These are phyloP conservation scores for Thalassoma bifasciatum DNA, from an alignment of 2,113 vertebrate genomes.

Conservation along the genomic window DNA sequence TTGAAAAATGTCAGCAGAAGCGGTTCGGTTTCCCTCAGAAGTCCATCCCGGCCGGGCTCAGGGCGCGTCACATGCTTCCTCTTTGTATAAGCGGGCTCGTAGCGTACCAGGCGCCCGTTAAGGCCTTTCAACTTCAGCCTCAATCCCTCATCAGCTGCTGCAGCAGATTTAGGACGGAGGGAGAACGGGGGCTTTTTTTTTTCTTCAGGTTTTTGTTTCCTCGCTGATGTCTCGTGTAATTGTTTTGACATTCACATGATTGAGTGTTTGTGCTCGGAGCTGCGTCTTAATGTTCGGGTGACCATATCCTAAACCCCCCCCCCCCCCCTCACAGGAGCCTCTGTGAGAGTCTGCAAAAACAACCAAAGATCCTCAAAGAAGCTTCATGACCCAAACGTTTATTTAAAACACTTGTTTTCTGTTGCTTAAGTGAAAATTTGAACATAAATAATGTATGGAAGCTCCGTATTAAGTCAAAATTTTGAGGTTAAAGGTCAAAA, in stretches of 20 bases:
- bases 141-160: conserved; percentile 70
- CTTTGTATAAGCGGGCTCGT: conserved; percentile 79
- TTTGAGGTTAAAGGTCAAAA: no score
- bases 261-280: conserved; percentile 6
- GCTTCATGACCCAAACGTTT: no score
- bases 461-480: no score
- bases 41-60: conserved; percentile 71
- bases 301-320: no score
- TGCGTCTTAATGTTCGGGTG: conserved; percentile 14
- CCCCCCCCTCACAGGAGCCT: no score
- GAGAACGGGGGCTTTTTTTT: neutral
- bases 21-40: conserved; percentile 49
- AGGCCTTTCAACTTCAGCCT: conserved; percentile 75
- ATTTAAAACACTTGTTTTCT: no score
- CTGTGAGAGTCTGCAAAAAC: no score
- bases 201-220: neutral
- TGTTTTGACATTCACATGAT: conserved; percentile 51
- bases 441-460: no score
- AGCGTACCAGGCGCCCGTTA: conserved; percentile 79
- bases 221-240: neutral
- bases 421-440: no score
- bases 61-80: conserved; percentile 82
- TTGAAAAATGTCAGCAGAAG: conserved; percentile 37
- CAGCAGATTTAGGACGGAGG: conserved; percentile 41
- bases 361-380: no score